These are phyloP conservation scores for Drosophila pseudoobscura DNA, from an alignment of 1,140 invertebrate genomes.

Conservation along the genomic window DNA sequence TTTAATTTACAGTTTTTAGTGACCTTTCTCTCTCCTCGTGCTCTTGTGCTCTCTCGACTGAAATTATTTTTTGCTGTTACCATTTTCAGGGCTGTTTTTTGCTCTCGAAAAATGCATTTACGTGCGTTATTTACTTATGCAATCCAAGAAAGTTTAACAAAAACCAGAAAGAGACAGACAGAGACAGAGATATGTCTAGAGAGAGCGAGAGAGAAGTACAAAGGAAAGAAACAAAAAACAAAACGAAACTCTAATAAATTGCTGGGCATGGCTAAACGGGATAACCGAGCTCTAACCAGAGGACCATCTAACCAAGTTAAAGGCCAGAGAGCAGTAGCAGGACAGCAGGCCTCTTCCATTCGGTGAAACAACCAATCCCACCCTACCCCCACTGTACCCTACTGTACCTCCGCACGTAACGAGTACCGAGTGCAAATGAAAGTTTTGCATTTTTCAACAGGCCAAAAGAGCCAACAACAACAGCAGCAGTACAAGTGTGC, in stretches of 20 bases:
- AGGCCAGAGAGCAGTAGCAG: slow-evolving; percentile 31
- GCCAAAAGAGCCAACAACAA: slow-evolving; percentile 42
- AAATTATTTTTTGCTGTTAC: slow-evolving; percentile 7
- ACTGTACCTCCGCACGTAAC: slow-evolving; percentile 26
- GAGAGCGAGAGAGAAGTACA: background rate
- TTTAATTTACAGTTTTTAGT: slow-evolving; percentile 64
- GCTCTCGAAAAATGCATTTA: slow-evolving; percentile 67
- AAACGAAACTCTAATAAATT: slow-evolving; percentile 74
- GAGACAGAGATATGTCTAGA: background rate
- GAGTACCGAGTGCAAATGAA: slow-evolving; percentile 72
- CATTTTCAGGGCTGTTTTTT: slow-evolving; percentile 5
- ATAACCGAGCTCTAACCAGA: slow-evolving; percentile 59
- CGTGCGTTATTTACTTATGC: slow-evolving; percentile 78
- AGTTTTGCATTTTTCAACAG: slow-evolving; percentile 76
- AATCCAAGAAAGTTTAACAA: slow-evolving; percentile 36
- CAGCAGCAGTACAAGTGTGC: slow-evolving; percentile 37
- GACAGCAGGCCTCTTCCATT: background rate
- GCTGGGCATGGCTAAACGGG: slow-evolving; percentile 61
- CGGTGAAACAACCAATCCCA: background rate
- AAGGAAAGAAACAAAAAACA: slow-evolving; percentile 35
- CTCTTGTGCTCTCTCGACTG: background rate
- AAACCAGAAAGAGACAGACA: slow-evolving; percentile 1
- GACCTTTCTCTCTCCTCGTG: slow-evolving; percentile 1
- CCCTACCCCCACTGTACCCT: background rate
- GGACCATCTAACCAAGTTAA: slow-evolving; percentile 65